Conservation (phyloP, 2,888 invertebrate genomes). For the Rugalucina vietnamica region DNA sequence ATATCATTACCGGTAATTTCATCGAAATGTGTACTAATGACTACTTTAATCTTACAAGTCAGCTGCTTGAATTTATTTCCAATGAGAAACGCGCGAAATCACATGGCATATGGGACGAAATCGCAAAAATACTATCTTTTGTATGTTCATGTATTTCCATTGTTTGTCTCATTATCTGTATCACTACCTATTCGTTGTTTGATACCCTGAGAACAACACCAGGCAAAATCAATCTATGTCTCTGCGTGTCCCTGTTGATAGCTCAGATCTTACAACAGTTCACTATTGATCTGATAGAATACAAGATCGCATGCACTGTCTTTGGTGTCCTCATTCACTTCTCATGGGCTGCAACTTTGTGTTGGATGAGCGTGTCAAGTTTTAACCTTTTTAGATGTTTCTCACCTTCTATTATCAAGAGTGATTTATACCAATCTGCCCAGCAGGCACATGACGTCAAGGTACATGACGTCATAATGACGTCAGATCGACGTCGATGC, state of each 20-base stretch:
- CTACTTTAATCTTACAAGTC: too few relatives aligned
- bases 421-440: neutral
- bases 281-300: neutral
- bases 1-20: too few relatives aligned
- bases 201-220: neutral
- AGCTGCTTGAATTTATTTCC: too few relatives aligned
- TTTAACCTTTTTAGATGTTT: neutral
- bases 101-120: neutral
- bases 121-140: neutral
- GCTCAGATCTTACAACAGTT: neutral
- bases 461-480: too few relatives aligned
- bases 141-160: neutral
- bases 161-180: neutral
- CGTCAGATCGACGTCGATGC: too few relatives aligned
- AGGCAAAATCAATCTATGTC: neutral
- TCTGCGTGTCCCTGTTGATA: neutral
- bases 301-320: neutral
- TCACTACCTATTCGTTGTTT: neutral
- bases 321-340: neutral
- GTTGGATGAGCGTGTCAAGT: neutral
- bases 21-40: too few relatives aligned
- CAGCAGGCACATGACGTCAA: too few relatives aligned
- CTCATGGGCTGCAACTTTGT: neutral
- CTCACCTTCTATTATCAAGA: neutral
- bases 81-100: too few relatives aligned